phyloP scores from a whole-genome alignment of 2,797 vertebrate genomes.

The Sparus aurata region DNA sequence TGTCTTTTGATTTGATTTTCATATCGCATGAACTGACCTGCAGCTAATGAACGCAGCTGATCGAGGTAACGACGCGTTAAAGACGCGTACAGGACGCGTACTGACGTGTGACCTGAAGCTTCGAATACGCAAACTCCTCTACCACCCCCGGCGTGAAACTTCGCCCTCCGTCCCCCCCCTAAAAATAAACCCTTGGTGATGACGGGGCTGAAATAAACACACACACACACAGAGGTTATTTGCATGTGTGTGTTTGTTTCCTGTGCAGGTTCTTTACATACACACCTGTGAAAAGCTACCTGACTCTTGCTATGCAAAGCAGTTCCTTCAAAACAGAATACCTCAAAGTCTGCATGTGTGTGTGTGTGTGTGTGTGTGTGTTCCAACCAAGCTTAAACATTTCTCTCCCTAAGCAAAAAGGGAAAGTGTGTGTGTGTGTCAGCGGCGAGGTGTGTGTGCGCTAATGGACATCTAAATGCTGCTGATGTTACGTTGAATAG shows the following conservation, averaged over 20 bases:
- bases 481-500: constrained; percentile 79
- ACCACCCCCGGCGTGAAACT: constrained; percentile 9
- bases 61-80: background rate
- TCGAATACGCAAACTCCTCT: background rate
- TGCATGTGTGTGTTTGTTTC: constrained; percentile 71
- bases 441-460: constrained; percentile 48
- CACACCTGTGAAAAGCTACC: constrained; percentile 79
- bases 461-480: constrained; percentile 83
- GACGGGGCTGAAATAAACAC: constrained; percentile 25
- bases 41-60: background rate
- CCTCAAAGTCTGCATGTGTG: constrained; percentile 20
- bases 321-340: constrained; percentile 63
- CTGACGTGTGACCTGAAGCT: background rate
- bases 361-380: constrained; percentile 35
- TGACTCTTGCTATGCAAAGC: constrained; percentile 80
- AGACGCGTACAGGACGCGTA: too few relatives aligned
- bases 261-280: constrained; percentile 59
- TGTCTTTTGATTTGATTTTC: constrained; percentile 18
- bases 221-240: constrained; percentile 35
- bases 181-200: constrained; percentile 42
- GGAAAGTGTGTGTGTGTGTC: constrained; percentile 47
- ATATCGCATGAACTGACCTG: constrained; percentile 12
- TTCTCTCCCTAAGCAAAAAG: constrained; percentile 58
- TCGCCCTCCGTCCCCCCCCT: background rate
- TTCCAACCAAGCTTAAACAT: constrained; percentile 20